Percentiles rank a stretch among this genome's conserved stretches.
Evolutionary conservation across 2,113 vertebrate genomes (phyloP).

Genomic region (Microcebus lehilahytsara): DNA sequence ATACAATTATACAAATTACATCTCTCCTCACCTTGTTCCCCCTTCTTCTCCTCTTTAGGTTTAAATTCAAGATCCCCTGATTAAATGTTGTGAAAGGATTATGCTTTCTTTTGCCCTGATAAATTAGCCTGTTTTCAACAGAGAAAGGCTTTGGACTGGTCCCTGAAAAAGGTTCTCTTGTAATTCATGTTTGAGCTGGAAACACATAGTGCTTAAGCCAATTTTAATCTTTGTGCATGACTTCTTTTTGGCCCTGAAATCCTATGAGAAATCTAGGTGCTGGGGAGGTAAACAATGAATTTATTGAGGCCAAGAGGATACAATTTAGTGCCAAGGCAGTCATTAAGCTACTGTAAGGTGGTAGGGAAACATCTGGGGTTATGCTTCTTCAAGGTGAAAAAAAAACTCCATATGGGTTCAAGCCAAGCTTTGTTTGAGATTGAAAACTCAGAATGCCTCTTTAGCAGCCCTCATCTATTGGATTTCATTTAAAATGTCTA

Average conservation of each 20-base stretch:
- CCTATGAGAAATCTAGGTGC: background rate
- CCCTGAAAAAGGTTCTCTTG: background rate
- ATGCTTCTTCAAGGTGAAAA: background rate
- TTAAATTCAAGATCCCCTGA: conserved; percentile 32
- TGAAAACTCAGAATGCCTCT: background rate
- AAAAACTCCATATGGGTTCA: background rate
- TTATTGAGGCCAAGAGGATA: background rate
- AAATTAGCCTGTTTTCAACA: background rate
- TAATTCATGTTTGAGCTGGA: background rate
- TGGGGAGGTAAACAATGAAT: background rate
- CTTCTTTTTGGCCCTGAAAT: background rate
- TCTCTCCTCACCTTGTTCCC: conserved; percentile 20
- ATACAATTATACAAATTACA: conserved; percentile 56
- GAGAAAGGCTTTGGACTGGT: background rate
- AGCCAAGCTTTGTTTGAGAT: background rate
- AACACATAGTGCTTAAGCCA: background rate
- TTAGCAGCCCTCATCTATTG: background rate
- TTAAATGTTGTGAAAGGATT: conserved; percentile 1
- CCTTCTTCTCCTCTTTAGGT: background rate
- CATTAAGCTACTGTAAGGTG: background rate
- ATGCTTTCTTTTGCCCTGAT: background rate
- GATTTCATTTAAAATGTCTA: background rate
- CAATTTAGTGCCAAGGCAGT: background rate
- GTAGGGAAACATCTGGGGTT: background rate
- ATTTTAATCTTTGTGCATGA: background rate